A percentile compares a stretch with the other conserved stretches of the same genome.
phyloP scores from a whole-genome alignment of 2,797 vertebrate species.

The Ambastaia sidthimunki region DNA sequence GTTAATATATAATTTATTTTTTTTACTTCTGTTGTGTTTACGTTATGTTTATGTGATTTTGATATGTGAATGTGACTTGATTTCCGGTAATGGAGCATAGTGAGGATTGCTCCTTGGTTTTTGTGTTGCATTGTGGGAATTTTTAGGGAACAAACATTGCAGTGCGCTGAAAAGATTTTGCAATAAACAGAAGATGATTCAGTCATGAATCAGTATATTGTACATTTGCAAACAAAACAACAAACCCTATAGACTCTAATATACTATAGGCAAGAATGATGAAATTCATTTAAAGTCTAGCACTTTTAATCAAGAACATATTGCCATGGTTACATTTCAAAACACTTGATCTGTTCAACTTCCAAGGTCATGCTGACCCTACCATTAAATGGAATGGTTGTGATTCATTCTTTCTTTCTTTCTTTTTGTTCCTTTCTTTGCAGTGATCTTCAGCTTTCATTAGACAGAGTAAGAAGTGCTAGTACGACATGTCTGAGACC shows the following conservation, averaged over 20 bases:
- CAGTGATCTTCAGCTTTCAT: conserved; percentile 97
- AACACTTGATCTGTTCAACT: not conserved
- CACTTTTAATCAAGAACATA: conserved; percentile 61
- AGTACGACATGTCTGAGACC: conserved; percentile 99
- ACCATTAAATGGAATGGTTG: not conserved
- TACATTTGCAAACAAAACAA: conserved; percentile 8
- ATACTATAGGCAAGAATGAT: not conserved
- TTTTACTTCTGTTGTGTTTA: too few relatives aligned
- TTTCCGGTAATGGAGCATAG: too few relatives aligned
- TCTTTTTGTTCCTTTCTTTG: conserved; percentile 45
- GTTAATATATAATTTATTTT: too few relatives aligned
- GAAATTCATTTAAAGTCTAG: not conserved
- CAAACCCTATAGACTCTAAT: conserved; percentile 15
- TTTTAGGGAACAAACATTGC: too few relatives aligned
- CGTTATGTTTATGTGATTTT: too few relatives aligned
- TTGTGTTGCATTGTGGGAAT: too few relatives aligned
- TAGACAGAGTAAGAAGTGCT: conserved; percentile 99
- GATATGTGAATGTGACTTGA: too few relatives aligned
- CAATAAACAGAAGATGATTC: not conserved
- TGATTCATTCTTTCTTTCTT: conserved; percentile 37
- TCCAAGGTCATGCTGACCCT: not conserved
- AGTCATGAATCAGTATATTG: conserved; percentile 8
- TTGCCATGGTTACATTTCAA: conserved; percentile 61
- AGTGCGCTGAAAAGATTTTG: too few relatives aligned
- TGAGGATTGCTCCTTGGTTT: too few relatives aligned